Evolutionary conservation across 2,888 invertebrate species (phyloP), one percentile per base, ranked within the genome.

Genomic region (Panorpa germanica): DNA sequence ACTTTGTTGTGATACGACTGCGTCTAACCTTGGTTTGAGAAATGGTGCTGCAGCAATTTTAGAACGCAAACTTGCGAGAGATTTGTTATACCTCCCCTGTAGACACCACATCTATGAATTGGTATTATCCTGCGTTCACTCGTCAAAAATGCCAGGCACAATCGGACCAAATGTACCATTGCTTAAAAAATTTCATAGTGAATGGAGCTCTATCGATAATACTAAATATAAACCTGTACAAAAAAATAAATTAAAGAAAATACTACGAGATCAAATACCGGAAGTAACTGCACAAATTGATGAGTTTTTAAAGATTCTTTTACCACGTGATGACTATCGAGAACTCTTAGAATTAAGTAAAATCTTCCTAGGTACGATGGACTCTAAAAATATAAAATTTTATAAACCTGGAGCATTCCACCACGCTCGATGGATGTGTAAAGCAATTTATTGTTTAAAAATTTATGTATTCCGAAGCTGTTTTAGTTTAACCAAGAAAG

Each of bases 351-450:
- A 26, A 32, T 23, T 34, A 15, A 6, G 5, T 23, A n/a, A 20
- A 12, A 12, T 27, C n/a, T 27, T 22, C 15, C 20, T 34, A 4
- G 34, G 31, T 9, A n/a, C 18, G 16, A n/a, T n/a, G n/a, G n/a
- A n/a, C n/a, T n/a, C n/a, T n/a, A n/a, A n/a, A n/a, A n/a, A n/a
- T n/a, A 7, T 31, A 11, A 13, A 18, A 16, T 31, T 34, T 28
- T 11, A 19, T 5, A 11, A 8, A 10, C 31, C 31, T 31, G 43
- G 43, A 16, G 39, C 42, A 13, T 31, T 40, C 20, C 43, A 41
- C 16, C 40, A 42, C 33, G 42, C 44, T 7, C 24, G 41, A 13
- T 46, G 43, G 42, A 44, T 44, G 41, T 33, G 37, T 6, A 43
- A 36, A 34, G 41, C 37, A 19, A 40, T 33, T 36, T 44, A 43